Evolutionary conservation across 2,888 invertebrate genomes (phyloP).

Genomic region (Axea sp.): DNA sequence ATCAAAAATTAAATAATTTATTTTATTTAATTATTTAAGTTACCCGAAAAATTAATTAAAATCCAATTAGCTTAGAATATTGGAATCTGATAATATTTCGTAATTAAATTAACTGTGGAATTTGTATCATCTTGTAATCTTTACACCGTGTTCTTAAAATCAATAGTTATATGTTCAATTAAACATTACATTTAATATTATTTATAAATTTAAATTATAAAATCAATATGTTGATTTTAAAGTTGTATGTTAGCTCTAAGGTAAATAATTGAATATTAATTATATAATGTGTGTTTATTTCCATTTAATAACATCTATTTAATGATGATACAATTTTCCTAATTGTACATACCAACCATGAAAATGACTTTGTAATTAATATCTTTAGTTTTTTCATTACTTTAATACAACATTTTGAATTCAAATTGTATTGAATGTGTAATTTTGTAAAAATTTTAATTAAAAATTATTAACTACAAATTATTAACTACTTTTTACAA

Average conservation of each 20-base stretch:
- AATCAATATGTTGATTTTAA: constrained; percentile 30
- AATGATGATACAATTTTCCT: constrained; percentile 3
- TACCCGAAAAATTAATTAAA: not conserved
- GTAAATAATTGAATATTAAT: constrained; percentile 22
- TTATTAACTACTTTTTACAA: too few relatives aligned
- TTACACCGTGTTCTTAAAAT: constrained; percentile 18
- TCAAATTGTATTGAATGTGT: too few relatives aligned
- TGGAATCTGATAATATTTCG: too few relatives aligned
- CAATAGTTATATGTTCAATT: constrained; percentile 30
- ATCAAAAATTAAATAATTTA: too few relatives aligned
- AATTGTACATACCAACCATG: not conserved
- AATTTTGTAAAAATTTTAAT: too few relatives aligned
- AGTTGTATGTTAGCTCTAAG: not conserved
- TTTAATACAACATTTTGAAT: too few relatives aligned
- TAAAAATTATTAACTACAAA: too few relatives aligned
- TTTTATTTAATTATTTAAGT: not conserved
- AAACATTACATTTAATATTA: constrained; percentile 3
- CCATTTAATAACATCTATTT: not conserved
- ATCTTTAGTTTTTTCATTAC: too few relatives aligned
- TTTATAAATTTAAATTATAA: constrained; percentile 24
- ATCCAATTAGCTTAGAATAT: not conserved
- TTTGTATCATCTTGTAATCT: too few relatives aligned
- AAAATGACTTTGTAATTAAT: not conserved
- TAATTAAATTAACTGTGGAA: too few relatives aligned
- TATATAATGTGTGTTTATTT: constrained; percentile 7